Percentiles rank a stretch among this genome's conserved stretches.
Conservation (phyloP, 2,113 vertebrate genomes). For the Puntigrus tetrazona region DNA sequence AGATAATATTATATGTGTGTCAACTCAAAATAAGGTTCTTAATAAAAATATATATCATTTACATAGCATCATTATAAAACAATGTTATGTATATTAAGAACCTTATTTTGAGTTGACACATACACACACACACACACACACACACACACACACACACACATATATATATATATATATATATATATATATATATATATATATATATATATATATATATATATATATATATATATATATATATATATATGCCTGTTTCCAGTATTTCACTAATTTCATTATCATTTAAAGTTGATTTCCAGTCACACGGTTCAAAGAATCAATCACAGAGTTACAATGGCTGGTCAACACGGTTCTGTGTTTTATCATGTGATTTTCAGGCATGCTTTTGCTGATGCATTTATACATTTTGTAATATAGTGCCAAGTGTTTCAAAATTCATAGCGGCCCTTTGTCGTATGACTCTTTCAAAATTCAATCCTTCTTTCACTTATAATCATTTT, state of each 20-base stretch:
- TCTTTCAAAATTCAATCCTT: neutral
- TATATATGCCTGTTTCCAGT: no score
- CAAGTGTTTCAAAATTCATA: neutral
- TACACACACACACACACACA: no score
- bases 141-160: no score
- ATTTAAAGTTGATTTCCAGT: constrained; percentile 1
- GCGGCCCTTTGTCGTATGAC: neutral
- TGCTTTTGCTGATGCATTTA: neutral
- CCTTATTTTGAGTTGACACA: no score
- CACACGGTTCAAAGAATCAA: neutral
- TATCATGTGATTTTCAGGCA: neutral
- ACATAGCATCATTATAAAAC: no score
- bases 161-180: no score
- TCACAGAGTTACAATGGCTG: neutral
- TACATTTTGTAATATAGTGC: neutral
- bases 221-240: no score
- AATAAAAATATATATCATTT: no score
- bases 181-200: no score
- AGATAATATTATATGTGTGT: no score
- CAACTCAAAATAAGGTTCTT: neutral
- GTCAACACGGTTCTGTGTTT: neutral
- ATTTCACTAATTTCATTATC: neutral
- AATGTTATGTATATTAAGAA: no score
- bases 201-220: no score
- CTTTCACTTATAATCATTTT: neutral